Evolutionary conservation across 2,113 vertebrate species (phyloP).

Genomic region (Chrysochloris asiatica): DNA sequence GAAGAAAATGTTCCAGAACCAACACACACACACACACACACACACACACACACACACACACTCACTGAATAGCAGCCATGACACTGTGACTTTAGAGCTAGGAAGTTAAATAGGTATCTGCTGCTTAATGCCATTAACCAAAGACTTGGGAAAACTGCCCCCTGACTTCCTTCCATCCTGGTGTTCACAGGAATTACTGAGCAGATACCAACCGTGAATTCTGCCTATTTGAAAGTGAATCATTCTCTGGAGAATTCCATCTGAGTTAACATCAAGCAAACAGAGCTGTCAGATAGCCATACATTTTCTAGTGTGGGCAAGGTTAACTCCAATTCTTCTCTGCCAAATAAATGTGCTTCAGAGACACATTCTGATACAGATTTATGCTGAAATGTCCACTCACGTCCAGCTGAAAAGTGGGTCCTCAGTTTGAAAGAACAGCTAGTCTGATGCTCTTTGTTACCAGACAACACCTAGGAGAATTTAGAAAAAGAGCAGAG

Average conservation of each 20-base stretch:
- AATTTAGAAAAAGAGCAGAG: not conserved
- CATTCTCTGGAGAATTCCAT: not conserved
- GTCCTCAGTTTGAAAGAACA: not conserved
- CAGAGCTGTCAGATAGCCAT: not conserved
- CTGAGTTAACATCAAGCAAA: not conserved
- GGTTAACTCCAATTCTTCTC: not conserved
- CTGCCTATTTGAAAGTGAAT: not conserved
- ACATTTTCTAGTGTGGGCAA: not conserved
- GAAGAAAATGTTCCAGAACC: not conserved
- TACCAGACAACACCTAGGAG: not conserved
- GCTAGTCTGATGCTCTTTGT: not conserved
- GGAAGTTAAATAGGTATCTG: not conserved
- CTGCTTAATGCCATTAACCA: not conserved
- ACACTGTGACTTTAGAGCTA: not conserved
- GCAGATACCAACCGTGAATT: not conserved
- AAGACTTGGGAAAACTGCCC: not conserved
- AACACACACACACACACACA: too few relatives aligned
- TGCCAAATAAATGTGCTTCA: not conserved
- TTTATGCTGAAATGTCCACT: not conserved
- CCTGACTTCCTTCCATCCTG: not conserved
- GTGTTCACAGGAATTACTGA: not conserved
- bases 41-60: too few relatives aligned
- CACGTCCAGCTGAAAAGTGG: not conserved
- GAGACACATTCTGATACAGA: not conserved
- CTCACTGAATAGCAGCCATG: not conserved